Conservation (phyloP, 2,113 vertebrate genomes). For the Cinclus cinclus region DNA sequence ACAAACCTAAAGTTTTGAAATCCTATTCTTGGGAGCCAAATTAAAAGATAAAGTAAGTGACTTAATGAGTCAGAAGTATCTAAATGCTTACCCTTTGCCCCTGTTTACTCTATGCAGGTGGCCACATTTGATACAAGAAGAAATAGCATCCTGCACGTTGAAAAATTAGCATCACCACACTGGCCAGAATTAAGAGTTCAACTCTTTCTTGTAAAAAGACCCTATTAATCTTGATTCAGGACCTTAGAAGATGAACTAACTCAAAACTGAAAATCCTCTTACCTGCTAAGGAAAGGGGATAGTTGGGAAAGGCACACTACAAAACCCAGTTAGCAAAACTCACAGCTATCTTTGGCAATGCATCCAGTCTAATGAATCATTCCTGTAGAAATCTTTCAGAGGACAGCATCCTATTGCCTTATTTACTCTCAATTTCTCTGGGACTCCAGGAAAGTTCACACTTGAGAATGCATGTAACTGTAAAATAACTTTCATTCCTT, state of each 20-base stretch:
- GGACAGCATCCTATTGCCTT: neutral
- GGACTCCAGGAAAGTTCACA: constrained; percentile 52
- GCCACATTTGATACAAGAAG: neutral
- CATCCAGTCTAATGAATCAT: neutral
- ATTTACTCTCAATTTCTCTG: constrained; percentile 1
- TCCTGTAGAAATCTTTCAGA: neutral
- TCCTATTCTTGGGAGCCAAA: neutral
- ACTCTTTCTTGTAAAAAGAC: neutral
- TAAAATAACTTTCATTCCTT: constrained; percentile 69
- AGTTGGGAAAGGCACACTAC: neutral
- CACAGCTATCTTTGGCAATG: neutral
- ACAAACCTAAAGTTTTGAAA: neutral
- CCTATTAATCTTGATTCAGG: neutral
- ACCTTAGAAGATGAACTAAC: neutral
- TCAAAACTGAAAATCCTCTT: neutral
- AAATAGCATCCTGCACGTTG: neutral
- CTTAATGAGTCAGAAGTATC: neutral
- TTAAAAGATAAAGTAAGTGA: neutral
- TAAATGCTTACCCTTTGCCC: neutral
- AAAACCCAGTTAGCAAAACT: neutral
- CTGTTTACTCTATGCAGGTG: neutral
- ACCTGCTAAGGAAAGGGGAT: neutral
- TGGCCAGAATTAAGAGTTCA: neutral
- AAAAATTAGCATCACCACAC: neutral
- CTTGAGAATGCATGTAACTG: constrained; percentile 47